Conservation (phyloP, 2,113 vertebrate species). For the Corapipo altera region DNA sequence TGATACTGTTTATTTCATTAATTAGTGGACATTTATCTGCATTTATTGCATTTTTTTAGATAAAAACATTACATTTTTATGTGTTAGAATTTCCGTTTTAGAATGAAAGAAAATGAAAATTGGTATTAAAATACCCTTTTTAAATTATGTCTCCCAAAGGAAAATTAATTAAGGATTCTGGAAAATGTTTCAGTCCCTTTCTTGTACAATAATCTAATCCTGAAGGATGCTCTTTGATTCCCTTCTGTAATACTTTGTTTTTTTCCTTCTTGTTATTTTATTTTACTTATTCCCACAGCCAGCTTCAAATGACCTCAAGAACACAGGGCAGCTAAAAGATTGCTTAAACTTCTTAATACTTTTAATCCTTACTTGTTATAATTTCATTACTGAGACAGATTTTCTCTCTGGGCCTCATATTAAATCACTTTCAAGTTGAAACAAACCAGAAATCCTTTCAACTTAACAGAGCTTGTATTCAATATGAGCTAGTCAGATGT, state of each 20-base stretch:
- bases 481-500: constrained; percentile 65
- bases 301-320: constrained; percentile 70
- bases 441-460: constrained; percentile 82
- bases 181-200: constrained; percentile 55
- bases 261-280: constrained; percentile 68
- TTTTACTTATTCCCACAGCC: constrained; percentile 67
- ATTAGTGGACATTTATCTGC: background rate
- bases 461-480: constrained; percentile 73
- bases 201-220: constrained; percentile 66
- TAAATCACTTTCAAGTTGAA: constrained; percentile 82
- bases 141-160: constrained; percentile 40
- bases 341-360: constrained; percentile 80
- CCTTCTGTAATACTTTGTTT: constrained; percentile 34
- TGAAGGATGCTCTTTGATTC: constrained; percentile 53
- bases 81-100: background rate
- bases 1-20: background rate
- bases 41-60: background rate
- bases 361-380: constrained; percentile 84
- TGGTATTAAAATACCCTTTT: constrained; percentile 16
- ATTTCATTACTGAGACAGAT: constrained; percentile 81
- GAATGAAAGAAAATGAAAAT: background rate
- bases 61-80: background rate
- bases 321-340: constrained; percentile 71
- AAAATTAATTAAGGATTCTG: constrained; percentile 40
- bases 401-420: constrained; percentile 80